These are phyloP conservation scores for Drosophila neotestacea DNA, from an alignment of 2,888 invertebrate species.

Conservation along the genomic window DNA sequence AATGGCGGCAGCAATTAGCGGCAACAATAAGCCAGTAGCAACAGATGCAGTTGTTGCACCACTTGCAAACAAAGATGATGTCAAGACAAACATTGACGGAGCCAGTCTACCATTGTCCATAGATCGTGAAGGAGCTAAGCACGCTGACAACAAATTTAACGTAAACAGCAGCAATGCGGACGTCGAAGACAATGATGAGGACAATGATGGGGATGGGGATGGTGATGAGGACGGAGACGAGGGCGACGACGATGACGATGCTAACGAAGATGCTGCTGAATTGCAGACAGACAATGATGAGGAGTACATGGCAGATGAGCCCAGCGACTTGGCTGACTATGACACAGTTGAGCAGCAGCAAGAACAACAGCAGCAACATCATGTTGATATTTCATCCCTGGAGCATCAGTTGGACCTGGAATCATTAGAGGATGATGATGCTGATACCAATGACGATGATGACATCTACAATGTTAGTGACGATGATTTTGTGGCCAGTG, in stretches of 20 bases:
- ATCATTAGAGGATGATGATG: constrained; percentile 68
- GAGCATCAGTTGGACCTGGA: constrained; percentile 73
- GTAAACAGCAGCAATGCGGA: constrained; percentile 26
- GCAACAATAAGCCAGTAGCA: constrained; percentile 55
- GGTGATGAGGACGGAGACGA: constrained; percentile 40
- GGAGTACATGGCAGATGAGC: constrained; percentile 67
- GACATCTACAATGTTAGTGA: constrained; percentile 75
- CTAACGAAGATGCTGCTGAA: constrained; percentile 65
- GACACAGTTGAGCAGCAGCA: constrained; percentile 52
- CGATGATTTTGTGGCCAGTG: constrained; percentile 76
- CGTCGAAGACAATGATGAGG: constrained; percentile 32
- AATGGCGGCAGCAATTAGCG: constrained; percentile 65
- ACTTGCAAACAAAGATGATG: constrained; percentile 37
- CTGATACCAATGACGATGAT: constrained; percentile 46
- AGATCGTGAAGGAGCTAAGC: constrained; percentile 45
- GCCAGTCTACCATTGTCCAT: constrained; percentile 46
- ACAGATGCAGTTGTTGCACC: constrained; percentile 41
- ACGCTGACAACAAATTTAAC: constrained; percentile 28
- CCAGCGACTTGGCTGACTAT: constrained; percentile 60
- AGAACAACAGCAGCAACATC: constrained; percentile 47
- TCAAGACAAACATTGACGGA: constrained; percentile 45
- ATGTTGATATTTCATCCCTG: constrained; percentile 68
- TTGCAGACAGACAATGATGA: constrained; percentile 50
- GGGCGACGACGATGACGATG: constrained; percentile 59
- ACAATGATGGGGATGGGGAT: constrained; percentile 31